Percentiles rank a stretch among this genome's conserved stretches.
These are phyloP conservation scores for Drosophila mimica DNA, from an alignment of 2,888 invertebrate genomes.

Conservation along the genomic window DNA sequence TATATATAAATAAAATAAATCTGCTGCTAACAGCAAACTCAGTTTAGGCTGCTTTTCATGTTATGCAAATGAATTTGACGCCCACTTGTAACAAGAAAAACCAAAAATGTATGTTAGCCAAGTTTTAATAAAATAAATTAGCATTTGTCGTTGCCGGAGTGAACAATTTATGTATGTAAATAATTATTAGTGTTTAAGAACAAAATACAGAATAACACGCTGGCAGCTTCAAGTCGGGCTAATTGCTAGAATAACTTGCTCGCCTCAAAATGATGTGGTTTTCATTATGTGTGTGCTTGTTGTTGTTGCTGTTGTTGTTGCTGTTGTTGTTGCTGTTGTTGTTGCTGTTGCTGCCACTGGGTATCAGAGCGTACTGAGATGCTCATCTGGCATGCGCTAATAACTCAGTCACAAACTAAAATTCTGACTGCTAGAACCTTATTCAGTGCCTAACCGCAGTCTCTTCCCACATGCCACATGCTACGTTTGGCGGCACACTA, in stretches of 20 bases:
- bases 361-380: slow-evolving; percentile 71
- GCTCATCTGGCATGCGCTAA: slow-evolving; percentile 76
- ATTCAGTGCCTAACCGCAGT: slow-evolving; percentile 16
- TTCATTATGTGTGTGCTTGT: background rate
- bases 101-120: slow-evolving; percentile 3
- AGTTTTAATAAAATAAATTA: slow-evolving; percentile 5
- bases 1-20: background rate
- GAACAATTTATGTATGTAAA: slow-evolving; percentile 11
- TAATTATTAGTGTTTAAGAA: slow-evolving; percentile 16
- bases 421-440: slow-evolving; percentile 51
- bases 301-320: background rate
- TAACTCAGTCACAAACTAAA: slow-evolving; percentile 48
- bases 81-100: background rate
- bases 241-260: slow-evolving; percentile 53
- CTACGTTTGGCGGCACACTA: slow-evolving; percentile 6
- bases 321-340: background rate
- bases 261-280: slow-evolving; percentile 13
- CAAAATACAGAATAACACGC: slow-evolving; percentile 47
- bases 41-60: background rate
- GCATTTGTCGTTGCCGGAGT: slow-evolving; percentile 18
- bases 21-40: background rate
- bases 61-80: slow-evolving; percentile 1
- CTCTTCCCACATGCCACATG: slow-evolving; percentile 29
- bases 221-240: slow-evolving; percentile 33
- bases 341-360: slow-evolving; percentile 19